Conservation (phyloP, 1,140 invertebrate genomes). For the Panulirus ornatus region DNA sequence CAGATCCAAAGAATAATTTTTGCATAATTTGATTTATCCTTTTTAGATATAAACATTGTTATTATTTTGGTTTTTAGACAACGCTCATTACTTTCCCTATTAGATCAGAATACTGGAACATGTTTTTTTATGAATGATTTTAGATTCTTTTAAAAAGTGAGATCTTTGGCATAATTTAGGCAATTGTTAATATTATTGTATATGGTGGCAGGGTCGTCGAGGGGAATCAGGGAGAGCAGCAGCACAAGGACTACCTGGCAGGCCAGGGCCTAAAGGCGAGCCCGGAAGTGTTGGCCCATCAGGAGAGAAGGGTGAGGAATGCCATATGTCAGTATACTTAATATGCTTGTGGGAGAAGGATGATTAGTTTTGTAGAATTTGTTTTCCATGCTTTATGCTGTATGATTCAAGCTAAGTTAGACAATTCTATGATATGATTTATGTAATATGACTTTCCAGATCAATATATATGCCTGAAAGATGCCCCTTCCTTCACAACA, state of each 20-base stretch:
- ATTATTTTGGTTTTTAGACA: neutral
- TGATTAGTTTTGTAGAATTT: no score
- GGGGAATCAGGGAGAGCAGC: constrained; percentile 64
- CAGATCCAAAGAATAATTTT: neutral
- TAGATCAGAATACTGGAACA: no score
- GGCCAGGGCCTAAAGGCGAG: constrained; percentile 62
- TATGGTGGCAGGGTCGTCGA: constrained; percentile 50
- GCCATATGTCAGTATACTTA: no score
- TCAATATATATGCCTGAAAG: no score
- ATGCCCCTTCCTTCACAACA: no score
- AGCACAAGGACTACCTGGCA: constrained; percentile 50
- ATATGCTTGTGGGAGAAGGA: no score
- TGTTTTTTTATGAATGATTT: neutral
- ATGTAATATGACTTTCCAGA: no score
- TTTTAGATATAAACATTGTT: neutral
- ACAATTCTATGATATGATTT: neutral
- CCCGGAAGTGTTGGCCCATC: constrained; percentile 41
- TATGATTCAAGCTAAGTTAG: neutral
- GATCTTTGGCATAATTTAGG: neutral
- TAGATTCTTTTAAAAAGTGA: neutral
- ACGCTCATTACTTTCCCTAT: neutral
- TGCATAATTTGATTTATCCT: neutral
- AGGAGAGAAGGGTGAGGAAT: constrained; percentile 66
- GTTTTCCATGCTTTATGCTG: no score
- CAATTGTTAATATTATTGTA: neutral